Evolutionary conservation across 2,113 vertebrate genomes (phyloP), one percentile per base, ranked within the genome.

Genomic region (Malurus cyaneus): DNA sequence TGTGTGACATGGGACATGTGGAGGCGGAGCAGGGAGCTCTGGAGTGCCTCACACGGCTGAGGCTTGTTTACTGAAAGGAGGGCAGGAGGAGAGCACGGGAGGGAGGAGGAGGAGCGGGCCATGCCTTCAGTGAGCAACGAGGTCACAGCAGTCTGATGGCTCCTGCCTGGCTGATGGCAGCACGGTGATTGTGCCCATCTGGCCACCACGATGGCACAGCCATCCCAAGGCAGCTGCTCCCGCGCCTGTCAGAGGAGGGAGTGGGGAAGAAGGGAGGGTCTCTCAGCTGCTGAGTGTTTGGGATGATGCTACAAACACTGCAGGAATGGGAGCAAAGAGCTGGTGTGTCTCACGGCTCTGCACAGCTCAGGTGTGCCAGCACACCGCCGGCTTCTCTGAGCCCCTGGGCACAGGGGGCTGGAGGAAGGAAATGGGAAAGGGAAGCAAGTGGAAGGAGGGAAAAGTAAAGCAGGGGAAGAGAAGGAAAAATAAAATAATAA

Each of bases 271-370:
- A 26, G 7, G 50, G 14, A 16, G 21, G 20, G 25, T 23, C n/a
- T 50, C 24, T 24, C 0, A 0, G 47, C 11, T 2, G 0, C 9
- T 0, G 0, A 23, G 14, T 67, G 4, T 47, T 61, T 57, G 66
- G 3, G 13, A 42, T 31, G 66, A 26, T n/a, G 34, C n/a, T 69
- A 19, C 49, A 71, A 62, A 39, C 15, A 28, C 39, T 44, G 17
- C 77, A 67, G 44, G 61, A 86, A 78, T 1, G 4, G 41, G 82
- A 72, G 59, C 21, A 61, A 49, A 65, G 80, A 34, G n/a, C n/a
- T 16, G 25, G 23, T 15, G 26, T 17, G 24, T 10, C 28, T 59
- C 47, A 31, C 16, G 3, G 10, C 16, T 34, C 69, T 46, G 53
- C 46, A 50, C 28, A 18, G 74, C 56, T 9, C 1, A 1, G 12